Percentiles rank a stretch among this genome's conserved stretches.
phyloP scores from a whole-genome alignment of 2,113 vertebrate species.

The Coturnix japonica region DNA sequence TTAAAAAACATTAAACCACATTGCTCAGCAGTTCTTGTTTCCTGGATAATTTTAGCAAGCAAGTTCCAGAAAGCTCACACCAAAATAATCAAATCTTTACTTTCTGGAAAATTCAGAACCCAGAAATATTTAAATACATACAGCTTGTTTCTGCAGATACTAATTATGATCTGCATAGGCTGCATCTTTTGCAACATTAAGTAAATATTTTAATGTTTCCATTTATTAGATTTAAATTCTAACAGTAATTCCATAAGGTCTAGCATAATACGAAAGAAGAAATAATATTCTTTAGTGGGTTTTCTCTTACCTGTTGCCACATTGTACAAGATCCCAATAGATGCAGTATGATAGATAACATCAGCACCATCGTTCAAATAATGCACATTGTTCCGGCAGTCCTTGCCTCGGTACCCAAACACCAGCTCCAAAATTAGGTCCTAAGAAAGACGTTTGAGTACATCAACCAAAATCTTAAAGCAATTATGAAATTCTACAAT shows the following conservation, averaged over 20 bases:
- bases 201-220: not conserved
- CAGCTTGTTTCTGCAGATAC: not conserved
- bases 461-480: not conserved
- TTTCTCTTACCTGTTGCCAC: conserved; percentile 89
- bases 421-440: conserved; percentile 96
- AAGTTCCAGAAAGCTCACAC: not conserved
- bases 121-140: not conserved
- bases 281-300: not conserved
- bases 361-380: conserved; percentile 97
- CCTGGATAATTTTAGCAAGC: not conserved
- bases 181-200: not conserved
- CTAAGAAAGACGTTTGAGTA: conserved; percentile 71
- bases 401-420: conserved; percentile 96
- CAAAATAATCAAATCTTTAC: not conserved
- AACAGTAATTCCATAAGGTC: not conserved
- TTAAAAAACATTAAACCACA: not conserved
- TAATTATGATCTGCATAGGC: not conserved
- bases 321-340: conserved; percentile 93
- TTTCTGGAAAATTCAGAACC: not conserved
- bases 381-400: conserved; percentile 98
- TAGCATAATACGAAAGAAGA: not conserved
- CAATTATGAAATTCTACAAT: not conserved
- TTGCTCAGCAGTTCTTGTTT: not conserved
- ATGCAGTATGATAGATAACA: conserved; percentile 97
- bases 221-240: not conserved